phyloP scores from a whole-genome alignment of 2,113 vertebrate genomes.

The Nasalis larvatus region DNA sequence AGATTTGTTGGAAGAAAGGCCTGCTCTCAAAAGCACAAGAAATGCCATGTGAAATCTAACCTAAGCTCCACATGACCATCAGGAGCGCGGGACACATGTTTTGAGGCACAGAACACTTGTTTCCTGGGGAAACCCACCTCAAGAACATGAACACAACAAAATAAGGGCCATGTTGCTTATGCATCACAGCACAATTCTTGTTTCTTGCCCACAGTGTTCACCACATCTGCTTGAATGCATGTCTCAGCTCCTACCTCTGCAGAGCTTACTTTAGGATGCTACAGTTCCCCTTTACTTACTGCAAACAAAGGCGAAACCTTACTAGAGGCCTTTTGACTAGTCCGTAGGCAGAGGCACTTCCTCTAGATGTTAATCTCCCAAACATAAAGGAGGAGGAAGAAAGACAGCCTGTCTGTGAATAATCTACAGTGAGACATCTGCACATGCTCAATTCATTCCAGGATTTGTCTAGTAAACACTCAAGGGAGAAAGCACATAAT shows the following conservation, averaged over 20 bases:
- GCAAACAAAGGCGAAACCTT: neutral
- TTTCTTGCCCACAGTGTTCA: neutral
- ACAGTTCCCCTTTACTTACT: neutral
- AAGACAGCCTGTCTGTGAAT: neutral
- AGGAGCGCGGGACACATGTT: accelerated
- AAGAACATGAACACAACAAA: neutral
- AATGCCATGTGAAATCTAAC: neutral
- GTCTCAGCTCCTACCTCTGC: neutral
- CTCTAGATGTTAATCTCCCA: slow-evolving; percentile 47
- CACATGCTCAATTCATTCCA: neutral
- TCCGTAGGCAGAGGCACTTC: slow-evolving; percentile 14
- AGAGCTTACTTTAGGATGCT: neutral
- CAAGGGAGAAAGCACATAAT: neutral
- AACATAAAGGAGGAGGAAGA: slow-evolving; percentile 20
- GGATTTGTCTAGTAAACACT: neutral
- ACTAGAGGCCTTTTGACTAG: neutral
- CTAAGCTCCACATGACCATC: neutral
- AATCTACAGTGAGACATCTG: accelerated
- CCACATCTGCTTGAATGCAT: neutral
- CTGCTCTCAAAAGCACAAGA: neutral
- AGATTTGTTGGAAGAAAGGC: neutral
- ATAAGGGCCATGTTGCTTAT: neutral
- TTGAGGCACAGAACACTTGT: neutral
- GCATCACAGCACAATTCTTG: neutral
- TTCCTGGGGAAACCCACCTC: neutral